phyloP scores from a whole-genome alignment of 2,113 vertebrate genomes.

The Monopterus albus region DNA sequence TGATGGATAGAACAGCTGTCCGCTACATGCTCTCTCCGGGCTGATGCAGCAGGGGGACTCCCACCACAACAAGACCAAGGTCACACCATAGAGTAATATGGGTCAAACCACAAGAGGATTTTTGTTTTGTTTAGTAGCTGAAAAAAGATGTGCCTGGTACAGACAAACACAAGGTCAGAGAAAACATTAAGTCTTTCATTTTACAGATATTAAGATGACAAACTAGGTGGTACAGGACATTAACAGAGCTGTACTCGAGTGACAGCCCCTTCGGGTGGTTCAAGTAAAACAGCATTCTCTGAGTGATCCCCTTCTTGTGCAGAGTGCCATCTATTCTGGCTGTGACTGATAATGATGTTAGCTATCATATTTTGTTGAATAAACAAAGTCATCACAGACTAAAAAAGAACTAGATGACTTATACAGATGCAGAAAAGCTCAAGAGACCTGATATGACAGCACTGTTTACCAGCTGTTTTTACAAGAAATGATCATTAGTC shows the following conservation, averaged over 20 bases:
- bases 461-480: too few species aligned
- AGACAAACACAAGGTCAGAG: conserved; percentile 10
- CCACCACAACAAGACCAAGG: too few species aligned
- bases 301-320: conserved; percentile 71
- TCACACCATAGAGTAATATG: too few species aligned
- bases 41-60: too few species aligned
- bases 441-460: too few species aligned
- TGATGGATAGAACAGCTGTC: too few species aligned
- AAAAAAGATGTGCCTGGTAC: too few species aligned
- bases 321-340: conserved; percentile 80
- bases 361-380: not conserved
- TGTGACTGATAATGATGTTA: conserved; percentile 71
- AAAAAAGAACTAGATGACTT: not conserved
- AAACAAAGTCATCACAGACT: not conserved
- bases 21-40: too few species aligned
- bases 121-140: too few species aligned
- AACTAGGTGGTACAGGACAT: not conserved
- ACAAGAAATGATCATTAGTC: too few species aligned
- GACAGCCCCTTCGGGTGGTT: conserved; percentile 80
- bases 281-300: conserved; percentile 86
- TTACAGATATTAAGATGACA: conserved; percentile 15
- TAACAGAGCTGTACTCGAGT: conserved; percentile 82
- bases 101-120: too few species aligned
- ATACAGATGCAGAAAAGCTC: not conserved
- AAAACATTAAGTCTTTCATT: conserved; percentile 23